These are phyloP conservation scores for Anoplius nigerrimus DNA, from an alignment of 2,888 invertebrate species.

Conservation along the genomic window DNA sequence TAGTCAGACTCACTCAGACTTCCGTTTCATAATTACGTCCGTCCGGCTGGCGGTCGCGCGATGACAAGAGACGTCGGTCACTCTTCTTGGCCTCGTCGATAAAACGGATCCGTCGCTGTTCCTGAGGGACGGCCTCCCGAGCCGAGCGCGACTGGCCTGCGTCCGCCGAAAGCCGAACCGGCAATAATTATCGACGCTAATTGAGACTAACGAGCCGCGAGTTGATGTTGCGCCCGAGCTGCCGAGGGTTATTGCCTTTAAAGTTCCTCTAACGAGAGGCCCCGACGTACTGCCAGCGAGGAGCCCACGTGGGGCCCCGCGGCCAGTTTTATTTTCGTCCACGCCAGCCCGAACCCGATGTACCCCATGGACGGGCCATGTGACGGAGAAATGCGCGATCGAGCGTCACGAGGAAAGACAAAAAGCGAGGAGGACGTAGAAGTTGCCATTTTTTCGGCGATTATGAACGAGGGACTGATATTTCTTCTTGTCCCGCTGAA, in stretches of 20 bases:
- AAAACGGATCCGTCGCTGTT: too few relatives aligned
- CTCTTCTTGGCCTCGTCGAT: too few relatives aligned
- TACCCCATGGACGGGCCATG: constrained; percentile 51
- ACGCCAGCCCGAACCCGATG: constrained; percentile 36
- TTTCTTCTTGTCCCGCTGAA: too few relatives aligned
- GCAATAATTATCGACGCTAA: not conserved
- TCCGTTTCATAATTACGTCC: constrained; percentile 38
- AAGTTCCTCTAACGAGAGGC: constrained; percentile 35
- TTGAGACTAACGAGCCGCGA: not conserved
- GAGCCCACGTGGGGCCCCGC: constrained; percentile 46
- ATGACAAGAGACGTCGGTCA: too few relatives aligned
- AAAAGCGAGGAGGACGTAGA: constrained; percentile 3
- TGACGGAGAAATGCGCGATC: constrained; percentile 22
- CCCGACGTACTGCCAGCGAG: constrained; percentile 16
- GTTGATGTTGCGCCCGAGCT: constrained; percentile 7
- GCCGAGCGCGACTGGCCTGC: constrained; percentile 12
- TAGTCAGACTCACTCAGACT: constrained; percentile 42
- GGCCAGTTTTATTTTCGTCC: constrained; percentile 50
- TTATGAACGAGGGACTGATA: too few relatives aligned
- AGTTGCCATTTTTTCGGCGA: too few relatives aligned
- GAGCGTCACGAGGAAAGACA: constrained; percentile 8
- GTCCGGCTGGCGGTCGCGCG: too few relatives aligned
- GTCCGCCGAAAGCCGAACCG: not conserved
- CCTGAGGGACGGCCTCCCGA: not conserved
- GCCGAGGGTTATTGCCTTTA: constrained; percentile 23